phyloP scores from a whole-genome alignment of 2,888 invertebrate species.

The Metallyticus violacea region DNA sequence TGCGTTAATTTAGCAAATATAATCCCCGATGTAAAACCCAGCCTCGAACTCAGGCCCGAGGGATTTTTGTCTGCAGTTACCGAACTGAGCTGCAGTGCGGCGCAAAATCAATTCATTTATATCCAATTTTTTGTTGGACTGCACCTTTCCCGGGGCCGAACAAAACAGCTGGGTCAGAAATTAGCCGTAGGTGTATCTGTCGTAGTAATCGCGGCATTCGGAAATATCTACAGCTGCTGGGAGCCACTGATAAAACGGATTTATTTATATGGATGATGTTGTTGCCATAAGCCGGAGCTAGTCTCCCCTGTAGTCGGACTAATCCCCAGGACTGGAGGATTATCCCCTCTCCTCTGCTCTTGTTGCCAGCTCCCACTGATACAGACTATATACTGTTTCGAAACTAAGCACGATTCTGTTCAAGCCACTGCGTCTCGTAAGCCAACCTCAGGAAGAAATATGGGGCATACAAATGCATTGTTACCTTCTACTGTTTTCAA shows the following conservation, averaged over 20 bases:
- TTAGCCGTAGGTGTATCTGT: slow-evolving; percentile 7
- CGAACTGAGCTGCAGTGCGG: no score
- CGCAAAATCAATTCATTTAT: background rate
- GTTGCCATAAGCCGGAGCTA: slow-evolving; percentile 1
- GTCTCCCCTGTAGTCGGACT: slow-evolving; percentile 4
- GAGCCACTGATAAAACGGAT: slow-evolving; percentile 14
- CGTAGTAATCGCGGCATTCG: background rate
- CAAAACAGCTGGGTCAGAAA: slow-evolving; percentile 12
- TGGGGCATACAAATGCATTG: no score
- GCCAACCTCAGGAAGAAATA: no score
- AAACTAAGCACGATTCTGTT: background rate
- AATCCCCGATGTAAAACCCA: background rate
- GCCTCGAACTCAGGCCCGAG: background rate
- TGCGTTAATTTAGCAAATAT: background rate
- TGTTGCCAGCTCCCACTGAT: background rate
- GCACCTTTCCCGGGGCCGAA: background rate
- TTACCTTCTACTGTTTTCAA: no score
- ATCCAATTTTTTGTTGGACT: background rate
- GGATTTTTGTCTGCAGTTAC: background rate
- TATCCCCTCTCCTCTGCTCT: background rate
- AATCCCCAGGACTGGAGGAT: slow-evolving; percentile 12
- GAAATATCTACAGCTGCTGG: slow-evolving; percentile 15
- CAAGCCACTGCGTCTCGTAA: background rate
- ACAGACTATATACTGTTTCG: background rate
- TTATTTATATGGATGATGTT: slow-evolving; percentile 18